These are phyloP conservation scores for Euplexia lucipara DNA, from an alignment of 2,888 invertebrate genomes.

Conservation along the genomic window DNA sequence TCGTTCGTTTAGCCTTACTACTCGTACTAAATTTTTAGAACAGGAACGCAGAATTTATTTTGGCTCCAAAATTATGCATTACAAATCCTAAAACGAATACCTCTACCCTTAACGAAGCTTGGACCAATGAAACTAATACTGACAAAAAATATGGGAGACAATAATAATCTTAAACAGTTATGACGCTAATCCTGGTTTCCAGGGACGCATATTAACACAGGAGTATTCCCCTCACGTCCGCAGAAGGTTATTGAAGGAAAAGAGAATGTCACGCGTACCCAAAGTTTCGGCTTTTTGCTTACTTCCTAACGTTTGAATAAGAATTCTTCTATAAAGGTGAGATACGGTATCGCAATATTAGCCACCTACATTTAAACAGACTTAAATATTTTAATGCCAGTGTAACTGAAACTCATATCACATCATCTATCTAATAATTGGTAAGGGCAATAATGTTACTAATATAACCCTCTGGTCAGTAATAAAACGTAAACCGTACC, in stretches of 20 bases:
- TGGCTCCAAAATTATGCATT: rapidly evolving
- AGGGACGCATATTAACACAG: conserved; percentile 52
- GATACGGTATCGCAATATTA: neutral
- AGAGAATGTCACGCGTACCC: conserved; percentile 64
- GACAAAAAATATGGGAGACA: conserved; percentile 34
- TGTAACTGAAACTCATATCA: no score
- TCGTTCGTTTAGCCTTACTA: no score
- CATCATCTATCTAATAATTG: no score
- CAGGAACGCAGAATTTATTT: no score
- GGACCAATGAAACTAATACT: conserved; percentile 19
- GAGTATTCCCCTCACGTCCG: conserved; percentile 67
- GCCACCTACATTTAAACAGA: no score
- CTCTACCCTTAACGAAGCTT: conserved; percentile 9
- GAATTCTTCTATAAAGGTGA: neutral
- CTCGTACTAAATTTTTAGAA: no score
- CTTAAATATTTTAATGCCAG: no score
- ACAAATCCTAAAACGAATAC: neutral
- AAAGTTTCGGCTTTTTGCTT: conserved; percentile 59
- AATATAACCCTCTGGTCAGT: no score
- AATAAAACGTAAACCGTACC: no score
- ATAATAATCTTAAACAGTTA: conserved; percentile 48
- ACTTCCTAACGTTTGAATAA: conserved; percentile 35
- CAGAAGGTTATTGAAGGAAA: conserved; percentile 70
- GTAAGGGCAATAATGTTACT: no score
- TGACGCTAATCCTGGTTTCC: conserved; percentile 55